Evolutionary conservation across 2,113 vertebrate genomes (phyloP).

Genomic region (Oryzias woworae): DNA sequence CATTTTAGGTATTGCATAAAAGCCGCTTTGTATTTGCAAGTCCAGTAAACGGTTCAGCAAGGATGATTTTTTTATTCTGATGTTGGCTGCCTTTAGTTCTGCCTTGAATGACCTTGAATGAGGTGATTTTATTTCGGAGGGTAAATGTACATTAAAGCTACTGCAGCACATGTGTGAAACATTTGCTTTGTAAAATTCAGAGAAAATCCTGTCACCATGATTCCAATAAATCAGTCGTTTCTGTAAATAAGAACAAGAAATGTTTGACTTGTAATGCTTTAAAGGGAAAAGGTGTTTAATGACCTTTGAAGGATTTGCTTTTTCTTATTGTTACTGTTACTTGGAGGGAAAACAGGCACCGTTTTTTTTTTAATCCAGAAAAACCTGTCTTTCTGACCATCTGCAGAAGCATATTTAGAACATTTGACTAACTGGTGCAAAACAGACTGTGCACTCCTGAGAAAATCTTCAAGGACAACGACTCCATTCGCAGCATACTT

Average conservation of each 20-base stretch:
- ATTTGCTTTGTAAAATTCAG: background rate
- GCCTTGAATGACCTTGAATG: background rate
- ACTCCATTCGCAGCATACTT: conserved; percentile 26
- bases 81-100: background rate
- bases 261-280: background rate
- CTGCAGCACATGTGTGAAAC: background rate
- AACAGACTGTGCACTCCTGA: background rate
- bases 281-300: background rate
- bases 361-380: conserved; percentile 3
- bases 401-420: background rate
- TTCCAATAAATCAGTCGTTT: background rate
- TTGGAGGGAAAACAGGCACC: background rate
- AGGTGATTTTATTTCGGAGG: background rate
- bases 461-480: background rate
- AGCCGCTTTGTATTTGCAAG: no score
- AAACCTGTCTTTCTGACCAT: conserved; percentile 2
- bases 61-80: background rate
- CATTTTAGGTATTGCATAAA: no score
- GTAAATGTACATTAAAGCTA: conserved; percentile 1
- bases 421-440: background rate
- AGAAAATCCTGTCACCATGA: no score
- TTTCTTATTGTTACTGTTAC: background rate
- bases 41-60: no score
- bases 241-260: background rate
- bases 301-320: background rate